A percentile compares a stretch with the other conserved stretches of the same genome.
These are phyloP conservation scores for Serilophus lunatus DNA, from an alignment of 2,113 vertebrate species.

Conservation along the genomic window DNA sequence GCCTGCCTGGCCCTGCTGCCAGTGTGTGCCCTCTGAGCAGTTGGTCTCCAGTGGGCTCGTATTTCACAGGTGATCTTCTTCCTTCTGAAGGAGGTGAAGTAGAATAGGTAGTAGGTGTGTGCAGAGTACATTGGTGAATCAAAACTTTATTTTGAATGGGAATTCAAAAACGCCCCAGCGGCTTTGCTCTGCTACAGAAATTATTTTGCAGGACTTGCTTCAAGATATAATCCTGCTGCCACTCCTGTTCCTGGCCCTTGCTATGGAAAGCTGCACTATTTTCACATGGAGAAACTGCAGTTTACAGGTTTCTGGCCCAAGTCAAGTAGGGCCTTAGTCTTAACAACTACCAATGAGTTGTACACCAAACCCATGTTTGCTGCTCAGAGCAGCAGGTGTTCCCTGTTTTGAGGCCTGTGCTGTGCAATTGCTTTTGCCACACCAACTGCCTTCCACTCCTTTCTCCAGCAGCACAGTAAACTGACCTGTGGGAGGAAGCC, in stretches of 20 bases:
- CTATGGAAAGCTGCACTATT: not conserved
- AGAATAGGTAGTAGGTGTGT: rapidly evolving
- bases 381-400: not conserved
- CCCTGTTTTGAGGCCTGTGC: not conserved
- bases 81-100: not conserved
- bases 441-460: not conserved
- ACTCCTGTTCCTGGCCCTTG: not conserved
- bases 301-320: not conserved
- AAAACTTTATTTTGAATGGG: not conserved
- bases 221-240: not conserved
- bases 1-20: not conserved
- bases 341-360: rapidly evolving
- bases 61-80: not conserved
- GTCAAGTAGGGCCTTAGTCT: not conserved
- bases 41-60: not conserved
- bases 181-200: not conserved
- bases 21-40: not conserved
- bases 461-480: not conserved
- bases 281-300: rapidly evolving
- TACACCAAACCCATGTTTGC: not conserved
- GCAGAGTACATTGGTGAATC: not conserved
- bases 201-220: not conserved
- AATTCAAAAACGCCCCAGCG: not conserved
- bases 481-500: not conserved
- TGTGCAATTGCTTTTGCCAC: not conserved